These are phyloP conservation scores for Indicator indicator DNA, from an alignment of 2,113 vertebrate genomes.

Conservation along the genomic window DNA sequence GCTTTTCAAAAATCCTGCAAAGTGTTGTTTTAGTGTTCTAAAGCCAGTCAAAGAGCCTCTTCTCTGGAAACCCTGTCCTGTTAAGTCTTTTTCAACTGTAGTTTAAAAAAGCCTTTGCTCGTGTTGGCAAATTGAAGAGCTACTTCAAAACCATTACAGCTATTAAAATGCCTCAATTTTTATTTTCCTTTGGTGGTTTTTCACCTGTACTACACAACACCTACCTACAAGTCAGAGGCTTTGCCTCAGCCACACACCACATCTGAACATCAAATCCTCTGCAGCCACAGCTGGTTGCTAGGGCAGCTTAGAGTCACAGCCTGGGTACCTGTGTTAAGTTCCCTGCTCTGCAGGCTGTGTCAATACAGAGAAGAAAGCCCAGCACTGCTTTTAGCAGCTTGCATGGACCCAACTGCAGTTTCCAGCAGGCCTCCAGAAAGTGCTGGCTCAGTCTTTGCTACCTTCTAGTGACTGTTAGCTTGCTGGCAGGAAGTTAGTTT, in stretches of 20 bases:
- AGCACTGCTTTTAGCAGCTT: not conserved
- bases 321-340: not conserved
- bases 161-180: not conserved
- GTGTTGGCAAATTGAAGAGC: not conserved
- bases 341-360: not conserved
- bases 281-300: not conserved
- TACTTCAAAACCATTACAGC: not conserved
- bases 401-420: not conserved
- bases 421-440: not conserved
- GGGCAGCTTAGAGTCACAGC: slow-evolving; percentile 18
- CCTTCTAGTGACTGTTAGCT: not conserved
- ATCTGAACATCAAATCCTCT: not conserved
- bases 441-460: not conserved
- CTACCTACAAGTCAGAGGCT: not conserved
- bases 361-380: not conserved
- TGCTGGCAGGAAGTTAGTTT: not conserved
- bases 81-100: not conserved
- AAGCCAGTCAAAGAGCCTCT: not conserved
- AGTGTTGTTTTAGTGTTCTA: not conserved
- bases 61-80: not conserved
- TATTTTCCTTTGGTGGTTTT: not conserved
- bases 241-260: not conserved
- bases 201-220: not conserved
- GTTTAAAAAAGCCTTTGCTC: not conserved
- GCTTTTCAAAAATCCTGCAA: not conserved